phyloP scores from a whole-genome alignment of 2,113 vertebrate species.

The Pomatorhinus ruficollis region DNA sequence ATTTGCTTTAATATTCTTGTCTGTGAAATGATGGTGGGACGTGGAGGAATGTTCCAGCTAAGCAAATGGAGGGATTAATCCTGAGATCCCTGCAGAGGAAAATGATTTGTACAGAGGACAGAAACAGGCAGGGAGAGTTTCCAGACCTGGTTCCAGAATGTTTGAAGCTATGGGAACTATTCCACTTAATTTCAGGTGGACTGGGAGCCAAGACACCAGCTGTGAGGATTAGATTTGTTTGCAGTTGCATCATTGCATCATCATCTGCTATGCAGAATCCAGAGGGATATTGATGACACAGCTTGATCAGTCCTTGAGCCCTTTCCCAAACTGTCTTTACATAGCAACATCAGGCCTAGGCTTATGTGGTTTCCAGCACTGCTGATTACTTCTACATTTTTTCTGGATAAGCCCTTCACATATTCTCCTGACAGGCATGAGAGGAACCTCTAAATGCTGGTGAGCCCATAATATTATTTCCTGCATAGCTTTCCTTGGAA shows the following conservation, averaged over 20 bases:
- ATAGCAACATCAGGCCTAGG: not conserved
- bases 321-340: not conserved
- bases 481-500: not conserved
- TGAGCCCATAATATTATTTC: not conserved
- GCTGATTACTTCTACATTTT: not conserved
- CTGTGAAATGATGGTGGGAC: not conserved
- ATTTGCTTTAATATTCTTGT: not conserved
- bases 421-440: not conserved
- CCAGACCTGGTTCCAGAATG: not conserved
- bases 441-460: not conserved
- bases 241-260: constrained; percentile 15
- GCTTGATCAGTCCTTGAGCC: not conserved
- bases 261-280: not conserved
- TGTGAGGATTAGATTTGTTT: constrained; percentile 28
- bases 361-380: not conserved
- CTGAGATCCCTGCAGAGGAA: not conserved
- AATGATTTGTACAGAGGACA: not conserved
- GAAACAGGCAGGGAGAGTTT: not conserved
- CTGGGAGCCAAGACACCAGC: constrained; percentile 3
- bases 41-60: not conserved
- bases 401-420: not conserved
- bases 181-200: not conserved
- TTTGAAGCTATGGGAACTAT: constrained; percentile 5
- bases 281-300: not conserved
- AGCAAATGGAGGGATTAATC: not conserved